phyloP scores from a whole-genome alignment of 2,888 invertebrate species.

The Belgica antarctica region DNA sequence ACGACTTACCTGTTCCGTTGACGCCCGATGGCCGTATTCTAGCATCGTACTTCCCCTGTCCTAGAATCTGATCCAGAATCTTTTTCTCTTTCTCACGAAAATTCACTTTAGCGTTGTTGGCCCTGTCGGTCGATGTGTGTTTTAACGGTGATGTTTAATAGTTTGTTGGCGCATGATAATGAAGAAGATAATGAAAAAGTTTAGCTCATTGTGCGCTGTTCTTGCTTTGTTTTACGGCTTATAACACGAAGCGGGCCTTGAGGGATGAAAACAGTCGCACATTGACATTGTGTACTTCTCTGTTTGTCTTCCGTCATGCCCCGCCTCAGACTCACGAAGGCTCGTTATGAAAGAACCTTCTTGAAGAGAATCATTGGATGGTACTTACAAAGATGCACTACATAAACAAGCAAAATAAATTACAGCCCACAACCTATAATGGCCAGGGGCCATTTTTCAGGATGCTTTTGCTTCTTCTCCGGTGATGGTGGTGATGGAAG shows the following conservation, averaged over 20 bases:
- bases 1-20: conserved; percentile 84
- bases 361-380: background rate
- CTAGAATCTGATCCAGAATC: conserved; percentile 88
- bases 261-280: background rate
- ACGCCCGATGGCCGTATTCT: conserved; percentile 89
- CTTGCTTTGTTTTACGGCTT: background rate
- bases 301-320: background rate
- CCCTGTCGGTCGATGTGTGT: conserved; percentile 57
- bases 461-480: conserved; percentile 30
- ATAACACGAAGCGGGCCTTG: background rate
- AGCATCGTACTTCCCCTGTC: conserved; percentile 87
- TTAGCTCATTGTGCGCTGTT: conserved; percentile 14
- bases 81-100: conserved; percentile 93
- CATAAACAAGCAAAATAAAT: conserved; percentile 56
- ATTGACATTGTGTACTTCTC: background rate
- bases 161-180: background rate
- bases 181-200: conserved; percentile 27
- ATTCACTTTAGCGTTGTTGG: conserved; percentile 78
- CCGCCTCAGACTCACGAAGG: no score
- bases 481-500: conserved; percentile 11
- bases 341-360: background rate
- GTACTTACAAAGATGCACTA: conserved; percentile 56
- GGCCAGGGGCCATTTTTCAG: conserved; percentile 55
- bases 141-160: conserved; percentile 31
- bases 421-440: conserved; percentile 54